Conservation (phyloP, 2,113 vertebrate genomes). For the Mus pahari region DNA sequence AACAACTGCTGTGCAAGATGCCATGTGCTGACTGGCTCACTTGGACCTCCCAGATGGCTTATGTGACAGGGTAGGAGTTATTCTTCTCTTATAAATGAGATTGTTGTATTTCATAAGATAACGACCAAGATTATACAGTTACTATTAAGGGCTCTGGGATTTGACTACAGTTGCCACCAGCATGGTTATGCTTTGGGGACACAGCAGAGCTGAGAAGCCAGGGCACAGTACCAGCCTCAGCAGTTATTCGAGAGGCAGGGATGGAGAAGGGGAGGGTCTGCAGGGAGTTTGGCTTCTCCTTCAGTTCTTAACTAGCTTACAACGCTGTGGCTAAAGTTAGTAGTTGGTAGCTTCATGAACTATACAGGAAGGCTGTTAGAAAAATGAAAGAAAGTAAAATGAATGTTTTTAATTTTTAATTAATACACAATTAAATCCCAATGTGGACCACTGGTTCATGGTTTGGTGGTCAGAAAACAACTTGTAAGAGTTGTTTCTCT, state of each 20-base stretch:
- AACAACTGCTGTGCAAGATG: neutral
- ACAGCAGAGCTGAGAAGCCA: accelerated
- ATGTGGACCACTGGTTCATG: neutral
- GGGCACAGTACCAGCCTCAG: neutral
- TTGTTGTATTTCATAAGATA: neutral
- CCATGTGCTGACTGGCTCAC: neutral
- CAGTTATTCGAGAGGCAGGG: neutral
- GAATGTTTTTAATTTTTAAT: neutral
- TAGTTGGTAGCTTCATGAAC: neutral
- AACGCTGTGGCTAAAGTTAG: neutral
- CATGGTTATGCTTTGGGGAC: too few species aligned
- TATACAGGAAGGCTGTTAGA: neutral
- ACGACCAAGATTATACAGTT: neutral
- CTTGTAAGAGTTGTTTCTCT: neutral
- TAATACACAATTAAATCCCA: too few species aligned
- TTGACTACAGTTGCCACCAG: neutral
- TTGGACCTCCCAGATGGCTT: neutral
- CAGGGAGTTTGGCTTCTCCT: neutral
- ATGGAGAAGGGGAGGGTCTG: neutral
- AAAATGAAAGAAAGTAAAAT: neutral
- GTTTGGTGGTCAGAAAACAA: neutral
- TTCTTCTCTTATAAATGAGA: neutral
- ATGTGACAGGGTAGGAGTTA: accelerated
- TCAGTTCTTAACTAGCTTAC: neutral
- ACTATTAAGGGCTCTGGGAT: too few species aligned